Evolutionary conservation across 2,888 invertebrate genomes (phyloP).

Genomic region (Belgica antarctica): DNA sequence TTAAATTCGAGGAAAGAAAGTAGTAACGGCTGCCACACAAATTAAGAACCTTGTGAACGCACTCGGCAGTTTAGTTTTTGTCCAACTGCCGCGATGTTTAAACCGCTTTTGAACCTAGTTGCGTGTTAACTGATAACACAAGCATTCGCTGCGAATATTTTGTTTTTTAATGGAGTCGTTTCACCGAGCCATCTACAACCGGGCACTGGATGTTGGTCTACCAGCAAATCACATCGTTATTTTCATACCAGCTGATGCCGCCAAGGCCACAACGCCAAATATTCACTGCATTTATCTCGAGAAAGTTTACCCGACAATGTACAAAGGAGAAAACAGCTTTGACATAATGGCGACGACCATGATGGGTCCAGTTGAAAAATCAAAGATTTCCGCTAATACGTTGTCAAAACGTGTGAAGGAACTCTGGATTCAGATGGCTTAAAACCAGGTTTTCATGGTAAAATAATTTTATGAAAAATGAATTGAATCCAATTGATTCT

Average conservation of each 20-base stretch:
- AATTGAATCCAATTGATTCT: too few species aligned
- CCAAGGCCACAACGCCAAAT: not conserved
- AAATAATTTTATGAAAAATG: too few species aligned
- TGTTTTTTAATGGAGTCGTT: not conserved
- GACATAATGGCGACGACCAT: not conserved
- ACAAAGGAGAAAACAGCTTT: not conserved
- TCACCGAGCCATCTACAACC: constrained; percentile 30
- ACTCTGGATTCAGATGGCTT: constrained; percentile 47
- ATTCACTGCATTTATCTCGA: constrained; percentile 37
- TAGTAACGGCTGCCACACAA: too few species aligned
- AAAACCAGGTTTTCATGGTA: too few species aligned
- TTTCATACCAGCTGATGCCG: constrained; percentile 47
- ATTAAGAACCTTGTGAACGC: too few species aligned
- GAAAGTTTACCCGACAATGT: not conserved
- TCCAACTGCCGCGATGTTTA: too few species aligned
- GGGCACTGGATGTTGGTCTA: constrained; percentile 41
- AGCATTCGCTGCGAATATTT: constrained; percentile 14
- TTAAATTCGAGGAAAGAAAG: too few species aligned
- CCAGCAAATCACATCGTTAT: constrained; percentile 46
- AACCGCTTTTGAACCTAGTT: too few species aligned
- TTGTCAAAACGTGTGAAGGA: not conserved
- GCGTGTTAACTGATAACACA: too few species aligned
- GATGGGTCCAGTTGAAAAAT: not conserved
- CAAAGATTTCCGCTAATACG: not conserved
- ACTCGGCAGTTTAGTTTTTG: too few species aligned